Conservation (phyloP, 2,113 vertebrate genomes). For the Ancistrus triradiatus region DNA sequence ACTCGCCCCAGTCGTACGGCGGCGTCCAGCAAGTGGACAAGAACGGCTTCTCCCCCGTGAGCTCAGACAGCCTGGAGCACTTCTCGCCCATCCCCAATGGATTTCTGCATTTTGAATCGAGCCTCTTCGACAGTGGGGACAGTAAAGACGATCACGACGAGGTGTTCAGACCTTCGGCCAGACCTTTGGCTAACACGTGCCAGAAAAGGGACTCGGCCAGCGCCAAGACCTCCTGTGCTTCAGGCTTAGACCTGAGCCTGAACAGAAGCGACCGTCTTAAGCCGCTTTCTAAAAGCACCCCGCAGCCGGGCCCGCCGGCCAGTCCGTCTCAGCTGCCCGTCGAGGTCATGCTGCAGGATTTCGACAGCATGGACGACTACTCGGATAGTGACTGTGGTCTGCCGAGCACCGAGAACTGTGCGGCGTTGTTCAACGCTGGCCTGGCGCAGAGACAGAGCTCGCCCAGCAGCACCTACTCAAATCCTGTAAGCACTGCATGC, state of each 20-base stretch:
- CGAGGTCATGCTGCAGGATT: conserved; percentile 63
- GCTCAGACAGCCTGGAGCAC: conserved; percentile 59
- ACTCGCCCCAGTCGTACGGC: conserved; percentile 52
- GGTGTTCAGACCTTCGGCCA: conserved; percentile 48
- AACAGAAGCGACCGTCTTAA: conserved; percentile 62
- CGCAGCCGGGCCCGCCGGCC: conserved; percentile 60
- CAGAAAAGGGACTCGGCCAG: conserved; percentile 42
- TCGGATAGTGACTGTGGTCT: conserved; percentile 66
- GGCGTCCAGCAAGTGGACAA: conserved; percentile 49
- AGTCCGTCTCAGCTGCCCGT: conserved; percentile 60
- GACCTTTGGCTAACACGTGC: conserved; percentile 44
- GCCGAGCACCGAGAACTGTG: conserved; percentile 51
- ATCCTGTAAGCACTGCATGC: conserved; percentile 55
- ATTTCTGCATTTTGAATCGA: conserved; percentile 71
- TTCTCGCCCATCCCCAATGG: conserved; percentile 64
- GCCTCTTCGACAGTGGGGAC: conserved; percentile 66
- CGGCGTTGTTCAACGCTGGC: conserved; percentile 35
- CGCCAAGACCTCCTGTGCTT: conserved; percentile 30
- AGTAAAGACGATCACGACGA: conserved; percentile 53
- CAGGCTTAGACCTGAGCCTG: conserved; percentile 48
- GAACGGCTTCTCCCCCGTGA: conserved; percentile 63
- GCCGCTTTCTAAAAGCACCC: conserved; percentile 64
- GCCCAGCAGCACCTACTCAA: conserved; percentile 63
- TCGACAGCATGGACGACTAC: conserved; percentile 64
- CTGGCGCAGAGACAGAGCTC: conserved; percentile 45